Evolutionary conservation across 1,140 invertebrate species (phyloP), one percentile per base, ranked within the genome.

Genomic region (Idris sp.): DNA sequence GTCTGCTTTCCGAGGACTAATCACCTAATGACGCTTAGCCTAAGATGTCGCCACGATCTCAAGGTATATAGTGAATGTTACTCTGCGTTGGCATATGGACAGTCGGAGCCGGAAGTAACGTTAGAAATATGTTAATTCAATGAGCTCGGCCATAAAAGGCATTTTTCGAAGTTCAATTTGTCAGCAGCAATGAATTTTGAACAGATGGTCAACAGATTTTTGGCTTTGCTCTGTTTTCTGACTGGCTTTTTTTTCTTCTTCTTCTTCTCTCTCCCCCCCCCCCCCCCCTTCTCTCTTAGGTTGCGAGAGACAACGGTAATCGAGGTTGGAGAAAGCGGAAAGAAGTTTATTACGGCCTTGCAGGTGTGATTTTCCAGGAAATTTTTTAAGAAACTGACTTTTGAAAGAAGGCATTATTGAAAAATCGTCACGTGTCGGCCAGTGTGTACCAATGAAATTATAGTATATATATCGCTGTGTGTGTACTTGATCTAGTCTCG

Each of bases 321-420:
- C 56, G 56, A 69, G 64, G 72, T 59, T 65, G 48, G 73, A 71
- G 73, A 75, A 69, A 75, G 64, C 65, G 59, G 59, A 69, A 75
- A 69, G 49, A 18, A 68, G 56, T 59, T 43, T 30, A 35, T 51
- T 14, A 10, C 31, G 64, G 41, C 64, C 64, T 75, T 69, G 72
- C 49, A 64, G 51, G 56, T 58, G 56, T 68, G 72, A 74, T 68
- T 74, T 74, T 74, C 69, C 54, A 74, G 3, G 7, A 10, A 56
- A 49, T 44, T n/a, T n/a, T n/a, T n/a, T n/a, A n/a, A n/a, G 22
- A 51, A 46, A 53, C 54, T 73, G 30, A n/a, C n/a, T n/a, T n/a
- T n/a, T n/a, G n/a, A n/a, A n/a, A n/a, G n/a, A n/a, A n/a, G n/a
- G n/a, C n/a, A n/a, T n/a, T n/a, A n/a, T n/a, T n/a, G 59, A 69